These are phyloP conservation scores for Thymelicus acteon DNA, from an alignment of 2,888 invertebrate species.

Conservation along the genomic window DNA sequence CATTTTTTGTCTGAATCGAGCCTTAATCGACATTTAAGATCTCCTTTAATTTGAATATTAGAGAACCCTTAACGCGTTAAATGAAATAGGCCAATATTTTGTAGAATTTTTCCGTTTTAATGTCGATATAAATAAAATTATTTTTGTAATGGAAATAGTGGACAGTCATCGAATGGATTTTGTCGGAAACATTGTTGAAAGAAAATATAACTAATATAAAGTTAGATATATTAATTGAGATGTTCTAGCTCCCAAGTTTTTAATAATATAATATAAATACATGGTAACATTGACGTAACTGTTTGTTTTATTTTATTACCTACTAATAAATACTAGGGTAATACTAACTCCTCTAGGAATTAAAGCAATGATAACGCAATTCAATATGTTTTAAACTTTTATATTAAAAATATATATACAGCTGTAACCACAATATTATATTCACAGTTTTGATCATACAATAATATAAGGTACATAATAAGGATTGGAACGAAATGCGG, in stretches of 20 bases:
- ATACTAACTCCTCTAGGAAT: not conserved
- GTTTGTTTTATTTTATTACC: conserved; percentile 26
- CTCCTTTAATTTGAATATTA: conserved; percentile 17
- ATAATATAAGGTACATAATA: conserved; percentile 28
- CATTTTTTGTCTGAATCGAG: conserved; percentile 29
- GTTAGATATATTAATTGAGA: conserved; percentile 71
- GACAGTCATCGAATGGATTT: conserved; percentile 48
- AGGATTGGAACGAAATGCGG: conserved; percentile 1
- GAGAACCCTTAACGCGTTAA: conserved; percentile 19
- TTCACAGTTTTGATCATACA: conserved; percentile 48
- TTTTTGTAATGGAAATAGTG: conserved; percentile 74
- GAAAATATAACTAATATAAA: conserved; percentile 53
- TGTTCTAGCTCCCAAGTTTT: conserved; percentile 81
- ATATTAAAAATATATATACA: conserved; percentile 76
- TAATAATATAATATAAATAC: conserved; percentile 74
- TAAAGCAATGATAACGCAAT: conserved; percentile 14
- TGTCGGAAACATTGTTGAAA: conserved; percentile 62
- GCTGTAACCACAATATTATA: conserved; percentile 54
- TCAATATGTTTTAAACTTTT: conserved; percentile 48
- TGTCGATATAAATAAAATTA: conserved; percentile 66
- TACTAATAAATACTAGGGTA: not conserved
- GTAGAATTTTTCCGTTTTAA: conserved; percentile 54
- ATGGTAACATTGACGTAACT: conserved; percentile 67
- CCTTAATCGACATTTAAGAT: conserved; percentile 22
- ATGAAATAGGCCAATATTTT: conserved; percentile 48